phyloP scores from a whole-genome alignment of 2,113 vertebrate species.

The Coptodon rendalli region DNA sequence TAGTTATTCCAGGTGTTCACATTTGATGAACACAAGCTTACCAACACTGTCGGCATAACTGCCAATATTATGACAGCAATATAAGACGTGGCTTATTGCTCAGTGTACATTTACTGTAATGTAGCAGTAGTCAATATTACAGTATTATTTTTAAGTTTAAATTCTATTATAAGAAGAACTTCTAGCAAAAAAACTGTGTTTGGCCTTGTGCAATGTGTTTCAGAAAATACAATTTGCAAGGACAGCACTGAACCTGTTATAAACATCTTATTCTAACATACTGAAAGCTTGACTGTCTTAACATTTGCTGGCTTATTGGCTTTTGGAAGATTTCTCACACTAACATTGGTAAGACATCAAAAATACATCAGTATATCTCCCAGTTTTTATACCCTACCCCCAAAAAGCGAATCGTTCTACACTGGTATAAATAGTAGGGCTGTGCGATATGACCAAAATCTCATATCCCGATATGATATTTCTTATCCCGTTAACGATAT shows the following conservation, averaged over 20 bases:
- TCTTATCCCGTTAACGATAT: not conserved
- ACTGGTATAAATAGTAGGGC: not conserved
- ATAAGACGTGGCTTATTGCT: not conserved
- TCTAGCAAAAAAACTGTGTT: not conserved
- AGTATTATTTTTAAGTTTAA: not conserved
- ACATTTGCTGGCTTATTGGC: not conserved
- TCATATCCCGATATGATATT: not conserved
- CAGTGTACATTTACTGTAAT: not conserved
- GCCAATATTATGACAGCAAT: not conserved
- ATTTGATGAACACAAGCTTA: not conserved
- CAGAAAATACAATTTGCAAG: not conserved
- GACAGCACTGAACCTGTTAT: not conserved
- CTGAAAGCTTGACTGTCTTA: not conserved
- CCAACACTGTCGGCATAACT: not conserved
- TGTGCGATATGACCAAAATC: not conserved
- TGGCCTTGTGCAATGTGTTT: too few species aligned
- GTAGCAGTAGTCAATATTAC: not conserved
- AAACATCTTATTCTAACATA: not conserved
- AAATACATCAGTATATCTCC: not conserved
- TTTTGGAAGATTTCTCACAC: not conserved
- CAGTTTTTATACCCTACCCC: not conserved
- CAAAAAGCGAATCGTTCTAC: not conserved
- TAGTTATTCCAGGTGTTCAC: not conserved
- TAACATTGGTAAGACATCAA: not conserved
- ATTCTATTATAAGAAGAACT: not conserved